Evolutionary conservation across 2,888 invertebrate species (phyloP), one percentile per base, ranked within the genome.

Genomic region (Neelides folsomi): DNA sequence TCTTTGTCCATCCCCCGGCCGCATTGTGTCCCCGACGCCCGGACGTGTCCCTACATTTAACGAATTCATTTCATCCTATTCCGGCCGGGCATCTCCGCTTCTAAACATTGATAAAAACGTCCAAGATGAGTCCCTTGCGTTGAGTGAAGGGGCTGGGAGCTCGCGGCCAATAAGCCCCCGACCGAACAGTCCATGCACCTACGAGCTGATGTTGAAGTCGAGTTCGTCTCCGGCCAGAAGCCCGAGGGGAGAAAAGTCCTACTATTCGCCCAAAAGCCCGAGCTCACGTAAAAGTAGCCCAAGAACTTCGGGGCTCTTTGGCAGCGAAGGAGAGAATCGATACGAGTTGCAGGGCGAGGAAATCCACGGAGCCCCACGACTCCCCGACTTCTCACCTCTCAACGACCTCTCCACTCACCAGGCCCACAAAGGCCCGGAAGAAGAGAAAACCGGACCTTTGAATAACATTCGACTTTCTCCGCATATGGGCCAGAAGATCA

Each of bases 401-500:
- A 63, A 60, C 54, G 63, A 63, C 44, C 51, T 63, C 15, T 60
- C 60, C 20, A n/a, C 36, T 36, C 10, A 2, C 10, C 10, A 16
- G 4, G 2, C 27, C 9, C 18, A 36, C 39, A 47, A 38, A 19
- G 9, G n/a, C 15, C 8, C n/a, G 12, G 12, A 18, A 9, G 19
- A 12, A n/a, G 42, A 13, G n/a, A 12, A 12, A 13, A 13, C 27
- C 7, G 13, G 18, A n/a, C 19, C 7, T 12, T 9, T 27, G 43
- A n/a, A 18, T 13, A 43, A 63, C 49, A 61, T 63, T 27, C 58
- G 53, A 3, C 76, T 79, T 63, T 71, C 73, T 40, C 74, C 75
- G 1, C 75, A 76, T 56, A 82, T 82, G 19, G 82, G 83, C 5
- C 82, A 81, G 8, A 76, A 79, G 2, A 83, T 83, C 36, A 82